Conservation (phyloP, 1,140 invertebrate species). For the Psix sp. region DNA sequence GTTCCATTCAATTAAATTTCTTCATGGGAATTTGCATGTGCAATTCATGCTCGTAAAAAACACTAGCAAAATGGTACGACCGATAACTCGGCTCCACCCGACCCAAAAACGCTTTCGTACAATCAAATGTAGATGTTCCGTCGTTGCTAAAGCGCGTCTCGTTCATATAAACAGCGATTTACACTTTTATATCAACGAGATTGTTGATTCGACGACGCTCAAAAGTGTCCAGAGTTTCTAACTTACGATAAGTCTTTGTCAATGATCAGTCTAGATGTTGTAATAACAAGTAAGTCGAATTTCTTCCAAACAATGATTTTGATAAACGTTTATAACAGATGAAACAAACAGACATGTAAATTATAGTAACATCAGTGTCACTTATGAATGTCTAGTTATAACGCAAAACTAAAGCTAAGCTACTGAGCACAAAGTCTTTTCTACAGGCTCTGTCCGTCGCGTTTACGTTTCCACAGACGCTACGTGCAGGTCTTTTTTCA, state of each 20-base stretch:
- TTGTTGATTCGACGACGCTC: conserved; percentile 33
- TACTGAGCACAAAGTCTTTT: too few relatives aligned
- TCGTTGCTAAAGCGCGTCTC: conserved; percentile 39
- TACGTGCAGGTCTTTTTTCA: too few relatives aligned
- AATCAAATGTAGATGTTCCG: conserved; percentile 45
- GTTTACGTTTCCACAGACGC: too few relatives aligned
- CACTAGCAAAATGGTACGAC: too few relatives aligned
- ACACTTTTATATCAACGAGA: conserved; percentile 44
- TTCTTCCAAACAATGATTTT: conserved; percentile 35
- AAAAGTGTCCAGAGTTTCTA: conserved; percentile 35
- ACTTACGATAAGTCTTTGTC: conserved; percentile 1
- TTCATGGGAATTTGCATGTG: conserved; percentile 6
- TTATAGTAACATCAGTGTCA: not conserved
- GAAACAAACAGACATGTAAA: conserved; percentile 7
- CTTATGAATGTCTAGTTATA: too few relatives aligned
- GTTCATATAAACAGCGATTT: conserved; percentile 36
- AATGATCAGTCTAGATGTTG: conserved; percentile 1
- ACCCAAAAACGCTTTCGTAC: conserved; percentile 32
- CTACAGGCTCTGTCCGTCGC: too few relatives aligned
- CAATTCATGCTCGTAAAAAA: not conserved
- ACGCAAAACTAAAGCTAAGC: too few relatives aligned
- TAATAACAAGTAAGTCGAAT: conserved; percentile 11
- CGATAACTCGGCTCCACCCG: too few relatives aligned
- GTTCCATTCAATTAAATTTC: conserved; percentile 18
- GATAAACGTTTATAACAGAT: conserved; percentile 39